phyloP scores from a whole-genome alignment of 1,140 invertebrate genomes.

The Drosophila nasuta region DNA sequence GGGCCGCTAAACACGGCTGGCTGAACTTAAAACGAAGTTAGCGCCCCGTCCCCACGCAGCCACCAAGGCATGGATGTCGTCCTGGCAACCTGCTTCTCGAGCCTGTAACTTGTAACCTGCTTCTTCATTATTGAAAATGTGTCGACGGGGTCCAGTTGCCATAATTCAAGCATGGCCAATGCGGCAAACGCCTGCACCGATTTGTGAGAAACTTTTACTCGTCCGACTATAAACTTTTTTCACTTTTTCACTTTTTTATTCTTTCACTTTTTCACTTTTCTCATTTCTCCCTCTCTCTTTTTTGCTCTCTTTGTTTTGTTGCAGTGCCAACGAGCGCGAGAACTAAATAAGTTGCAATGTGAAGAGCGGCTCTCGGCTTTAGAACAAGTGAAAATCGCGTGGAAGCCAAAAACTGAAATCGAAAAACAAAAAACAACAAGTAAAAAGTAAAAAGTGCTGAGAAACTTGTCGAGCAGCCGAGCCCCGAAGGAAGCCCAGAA shows the following conservation, averaged over 20 bases:
- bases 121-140: constrained; percentile 82
- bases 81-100: not conserved
- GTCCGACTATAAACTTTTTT: constrained; percentile 29
- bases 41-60: constrained; percentile 34
- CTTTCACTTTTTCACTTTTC: constrained; percentile 47
- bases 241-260: constrained; percentile 15
- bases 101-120: constrained; percentile 28
- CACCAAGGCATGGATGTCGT: constrained; percentile 25
- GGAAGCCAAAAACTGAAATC: constrained; percentile 14
- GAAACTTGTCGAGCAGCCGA: constrained; percentile 48
- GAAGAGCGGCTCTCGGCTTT: constrained; percentile 65
- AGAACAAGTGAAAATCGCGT: constrained; percentile 64
- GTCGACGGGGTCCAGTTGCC: constrained; percentile 73
- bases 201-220: constrained; percentile 30
- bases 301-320: constrained; percentile 54
- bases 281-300: constrained; percentile 39
- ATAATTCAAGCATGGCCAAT: constrained; percentile 69
- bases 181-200: constrained; percentile 46
- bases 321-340: constrained; percentile 52
- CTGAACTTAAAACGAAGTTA: constrained; percentile 76
- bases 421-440: constrained; percentile 12
- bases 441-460: constrained; percentile 13
- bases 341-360: constrained; percentile 82
- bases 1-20: constrained; percentile 58
- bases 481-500: constrained; percentile 31